Evolutionary conservation across 2,797 vertebrate species (phyloP), one percentile per base, ranked within the genome.

Genomic region (Amniataba percoides): DNA sequence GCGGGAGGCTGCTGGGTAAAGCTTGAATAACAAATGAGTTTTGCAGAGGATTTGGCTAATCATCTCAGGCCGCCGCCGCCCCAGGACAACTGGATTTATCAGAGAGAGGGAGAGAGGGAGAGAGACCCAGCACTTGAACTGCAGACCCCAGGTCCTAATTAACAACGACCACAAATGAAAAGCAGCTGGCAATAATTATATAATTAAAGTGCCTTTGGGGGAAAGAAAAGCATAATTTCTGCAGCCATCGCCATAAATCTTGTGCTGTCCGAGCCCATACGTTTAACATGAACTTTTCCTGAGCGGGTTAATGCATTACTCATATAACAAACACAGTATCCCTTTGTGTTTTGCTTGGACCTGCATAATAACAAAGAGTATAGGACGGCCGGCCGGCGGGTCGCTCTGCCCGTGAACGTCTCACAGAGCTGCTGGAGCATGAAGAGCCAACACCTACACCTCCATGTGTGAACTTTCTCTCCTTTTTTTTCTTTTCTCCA

Each of bases 131-230:
- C 92, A 93, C 89, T 95, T 95, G 93, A 95, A 95, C 95, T 93
- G 94, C 90, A 82, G 95, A 96, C 94, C 85, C 93, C 86, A 82
- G 89, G 82, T 93, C 93, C 96, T 98, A 97, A 98, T 99, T 98
- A 99, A 97, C 94, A 90, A 87, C 88, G 78, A 90, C 94, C 94
- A 90, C 91, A 96, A 97, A 97, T 95, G 95, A 96, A 96, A 97
- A 97, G 92, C 97, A 98, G 96, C 96, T 98, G 97, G 93, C 94
- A 97, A 96, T 98, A 97, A 99, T 99, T 99, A 98, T 96, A 97
- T 97, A 97, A 96, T 98, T 97, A 97, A 97, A 97, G 96, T 96
- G 95, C 96, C 96, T 96, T 95, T 96, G 94, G 97, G 95, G 94
- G 94, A 87, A 95, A 96, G 96, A 94, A 95, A 96, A 96, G 96